Evolutionary conservation across 2,888 invertebrate genomes (phyloP), one percentile per base, ranked within the genome.

Genomic region (Epistrophella euchroma): DNA sequence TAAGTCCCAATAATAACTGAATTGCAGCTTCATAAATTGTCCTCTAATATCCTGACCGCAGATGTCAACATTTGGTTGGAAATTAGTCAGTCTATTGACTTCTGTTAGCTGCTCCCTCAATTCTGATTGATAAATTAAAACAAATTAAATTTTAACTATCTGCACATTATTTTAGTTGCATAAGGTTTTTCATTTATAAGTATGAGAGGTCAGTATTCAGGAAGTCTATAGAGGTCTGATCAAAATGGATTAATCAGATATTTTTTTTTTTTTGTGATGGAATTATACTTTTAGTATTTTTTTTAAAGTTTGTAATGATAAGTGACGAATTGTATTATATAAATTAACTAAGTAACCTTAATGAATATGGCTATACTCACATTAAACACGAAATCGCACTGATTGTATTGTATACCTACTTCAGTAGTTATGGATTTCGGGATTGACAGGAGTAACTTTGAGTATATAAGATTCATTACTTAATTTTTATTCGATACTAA

Each of bases 41-140:
- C 43, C 60, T 5, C n/a, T 80, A 68, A 60, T 56, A 45, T 76
- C 45, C 40, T 68, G 35, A 85, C 85, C 85, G 17, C 81, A 85
- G 72, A 85, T 85, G 81, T 85, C 85, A 85, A 76, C 85, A 81
- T 81, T 81, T 80, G 85, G 85, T 76, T 85, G 80, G 80, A 76
- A 80, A 85, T 80, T 85, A 80, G 85, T 76, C 45, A 32, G 17
- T 72, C 58, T 77, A 43, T 56, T 56, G 55, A 56, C 55, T 56
- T 56, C 55, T 62, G 40, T 22, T n/a, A 7, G 37, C 17, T n/a
- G 13, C 13, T 19, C 17, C 25, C 35, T 19, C 13, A 10, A 15
- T 52, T 45, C 71, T 75, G 76, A 80, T 85, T 80, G 76, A 85
- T 80, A 85, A 80, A 40, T 85, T 79, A 79, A 76, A 68, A 80